phyloP scores from a whole-genome alignment of 2,888 invertebrate genomes.

The Agriopis leucophaearia region DNA sequence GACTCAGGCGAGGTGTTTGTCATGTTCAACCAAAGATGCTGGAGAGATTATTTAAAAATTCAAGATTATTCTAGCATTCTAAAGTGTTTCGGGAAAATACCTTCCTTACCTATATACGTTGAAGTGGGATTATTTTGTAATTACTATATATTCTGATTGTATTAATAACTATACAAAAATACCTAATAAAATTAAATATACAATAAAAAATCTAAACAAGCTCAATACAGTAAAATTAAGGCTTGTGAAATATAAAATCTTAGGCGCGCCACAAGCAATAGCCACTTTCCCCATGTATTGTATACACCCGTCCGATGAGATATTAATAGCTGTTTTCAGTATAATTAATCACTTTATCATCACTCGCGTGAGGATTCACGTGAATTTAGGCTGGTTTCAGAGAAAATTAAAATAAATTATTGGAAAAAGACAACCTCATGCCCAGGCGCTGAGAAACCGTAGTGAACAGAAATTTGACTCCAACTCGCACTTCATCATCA shows the following conservation, averaged over 20 bases:
- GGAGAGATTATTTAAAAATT: slow-evolving; percentile 17
- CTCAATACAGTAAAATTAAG: neutral
- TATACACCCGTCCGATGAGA: slow-evolving; percentile 35
- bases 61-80: slow-evolving; percentile 4
- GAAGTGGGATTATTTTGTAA: no score
- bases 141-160: no score
- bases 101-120: neutral
- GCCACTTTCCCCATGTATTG: slow-evolving; percentile 35
- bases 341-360: no score
- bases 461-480: no score
- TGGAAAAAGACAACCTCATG: no score
- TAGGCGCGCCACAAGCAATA: neutral
- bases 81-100: neutral
- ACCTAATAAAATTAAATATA: no score
- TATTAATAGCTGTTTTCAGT: slow-evolving; percentile 45
- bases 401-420: no score
- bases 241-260: slow-evolving; percentile 1
- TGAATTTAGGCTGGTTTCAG: no score
- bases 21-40: slow-evolving; percentile 27
- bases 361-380: no score
- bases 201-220: neutral
- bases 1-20: slow-evolving; percentile 25
- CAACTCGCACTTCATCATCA: no score
- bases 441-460: no score
- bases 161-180: no score